These are phyloP conservation scores for Agrenia bidenticulata DNA, from an alignment of 2,888 invertebrate species.

Conservation along the genomic window DNA sequence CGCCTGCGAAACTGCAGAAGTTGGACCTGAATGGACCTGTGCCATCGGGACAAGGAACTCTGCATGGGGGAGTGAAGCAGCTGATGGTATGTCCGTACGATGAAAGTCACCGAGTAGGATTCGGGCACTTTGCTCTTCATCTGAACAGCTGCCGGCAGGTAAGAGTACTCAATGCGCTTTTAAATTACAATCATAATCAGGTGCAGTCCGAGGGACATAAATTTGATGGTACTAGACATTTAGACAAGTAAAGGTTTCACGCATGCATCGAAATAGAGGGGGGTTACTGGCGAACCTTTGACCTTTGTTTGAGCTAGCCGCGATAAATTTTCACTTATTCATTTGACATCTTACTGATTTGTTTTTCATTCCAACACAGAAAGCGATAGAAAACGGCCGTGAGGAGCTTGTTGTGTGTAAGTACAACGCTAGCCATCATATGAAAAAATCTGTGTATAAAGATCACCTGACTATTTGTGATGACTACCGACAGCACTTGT, in stretches of 20 bases:
- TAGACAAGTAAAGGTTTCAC: no score
- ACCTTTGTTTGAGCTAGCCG: no score
- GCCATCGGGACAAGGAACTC: background rate
- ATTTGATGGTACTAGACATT: no score
- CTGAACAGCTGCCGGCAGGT: slow-evolving; percentile 14
- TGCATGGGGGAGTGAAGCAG: background rate
- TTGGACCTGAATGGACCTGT: slow-evolving; percentile 1
- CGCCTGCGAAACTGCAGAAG: no score
- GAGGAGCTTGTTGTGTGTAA: background rate
- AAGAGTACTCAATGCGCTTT: no score
- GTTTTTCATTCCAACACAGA: background rate
- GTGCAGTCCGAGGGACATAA: no score
- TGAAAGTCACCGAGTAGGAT: slow-evolving; percentile 21
- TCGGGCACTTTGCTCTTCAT: slow-evolving; percentile 1
- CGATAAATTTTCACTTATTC: background rate
- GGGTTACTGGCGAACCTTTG: no score
- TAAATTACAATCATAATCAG: no score
- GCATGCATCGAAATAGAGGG: no score
- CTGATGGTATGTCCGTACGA: slow-evolving; percentile 19
- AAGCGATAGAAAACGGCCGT: background rate
- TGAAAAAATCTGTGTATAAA: background rate
- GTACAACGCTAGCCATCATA: slow-evolving; percentile 12
- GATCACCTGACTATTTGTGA: slow-evolving; percentile 1
- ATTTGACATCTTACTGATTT: slow-evolving; percentile 1
- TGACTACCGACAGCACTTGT: slow-evolving; percentile 4